These are phyloP conservation scores for Bos javanicus DNA, from an alignment of 2,113 vertebrate species.

Conservation along the genomic window DNA sequence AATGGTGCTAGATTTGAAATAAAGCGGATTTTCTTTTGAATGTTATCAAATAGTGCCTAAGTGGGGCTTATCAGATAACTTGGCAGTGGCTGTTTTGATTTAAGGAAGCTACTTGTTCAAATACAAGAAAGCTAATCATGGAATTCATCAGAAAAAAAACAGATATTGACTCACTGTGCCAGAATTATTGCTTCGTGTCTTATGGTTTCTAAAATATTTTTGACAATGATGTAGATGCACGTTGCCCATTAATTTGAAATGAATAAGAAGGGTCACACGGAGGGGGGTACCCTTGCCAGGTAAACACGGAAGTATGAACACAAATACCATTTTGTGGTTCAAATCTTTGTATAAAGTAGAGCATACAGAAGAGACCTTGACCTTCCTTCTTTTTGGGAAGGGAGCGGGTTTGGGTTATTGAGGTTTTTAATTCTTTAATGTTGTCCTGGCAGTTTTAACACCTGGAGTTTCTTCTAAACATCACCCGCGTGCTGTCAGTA, in stretches of 20 bases:
- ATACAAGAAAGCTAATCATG: neutral
- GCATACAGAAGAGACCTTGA: neutral
- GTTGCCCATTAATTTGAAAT: neutral
- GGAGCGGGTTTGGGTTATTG: neutral
- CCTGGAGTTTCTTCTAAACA: neutral
- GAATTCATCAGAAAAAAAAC: neutral
- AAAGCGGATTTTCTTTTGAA: neutral
- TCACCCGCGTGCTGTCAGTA: neutral
- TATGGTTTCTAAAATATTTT: conserved; percentile 13
- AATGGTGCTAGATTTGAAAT: neutral
- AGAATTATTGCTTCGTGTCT: conserved; percentile 25
- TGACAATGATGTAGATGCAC: neutral
- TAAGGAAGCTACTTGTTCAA: neutral
- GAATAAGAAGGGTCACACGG: neutral
- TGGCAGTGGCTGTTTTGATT: neutral
- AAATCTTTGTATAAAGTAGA: neutral
- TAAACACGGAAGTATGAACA: neutral
- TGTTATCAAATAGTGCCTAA: neutral
- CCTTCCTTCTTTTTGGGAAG: neutral
- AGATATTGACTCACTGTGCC: neutral
- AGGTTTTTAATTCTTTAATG: neutral
- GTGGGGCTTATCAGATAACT: neutral
- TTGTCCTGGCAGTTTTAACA: neutral
- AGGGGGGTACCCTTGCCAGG: neutral
- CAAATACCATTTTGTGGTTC: neutral